Evolutionary conservation across 2,113 vertebrate species (phyloP), one percentile per base, ranked within the genome.

Genomic region (Nerophis ophidion): DNA sequence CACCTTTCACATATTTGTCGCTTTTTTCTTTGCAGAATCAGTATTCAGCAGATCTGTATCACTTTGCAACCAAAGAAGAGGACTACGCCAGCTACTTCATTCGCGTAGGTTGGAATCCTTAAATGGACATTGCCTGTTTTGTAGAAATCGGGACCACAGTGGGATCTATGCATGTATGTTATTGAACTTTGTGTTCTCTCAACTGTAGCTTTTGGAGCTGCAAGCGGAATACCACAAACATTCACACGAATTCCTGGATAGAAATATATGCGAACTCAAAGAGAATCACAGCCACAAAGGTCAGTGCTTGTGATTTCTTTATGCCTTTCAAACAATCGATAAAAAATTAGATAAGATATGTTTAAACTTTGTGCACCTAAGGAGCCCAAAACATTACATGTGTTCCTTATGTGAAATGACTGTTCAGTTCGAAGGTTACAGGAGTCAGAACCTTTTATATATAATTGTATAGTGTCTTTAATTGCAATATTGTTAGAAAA

Each of bases 11-110:
- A 63, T 68, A 34, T 54, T 42, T 55, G 53, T 52, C 66, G 48
- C n/a, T 48, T 54, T 26, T 69, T n/a, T 74, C 17, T 75, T 66
- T 54, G 9, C 61, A 99, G 97, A 95, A 99, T 6, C 91, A 94
- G 76, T 99, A 98, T 77, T 92, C 97, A 79, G 95, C 95, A n/a
- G 96, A 99, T 65, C 88, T 99, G 1, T 98, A 98, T 72, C 94
- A 94, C 81, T 98, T 98, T 79, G 90, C 91, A 61, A 95, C 93
- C 56, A 98, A 98, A 74, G 96, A 99, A 70, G 93, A 95, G 33
- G 90, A 89, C n/a, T 97, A 98, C 0, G 93, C 94, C 60, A 95
- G 90, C 77, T 95, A 96, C 73, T 97, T 99, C 75, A 92, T 93
- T 66, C 91, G 84, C 11, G 97, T 99, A 83, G 91, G 95, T 72